Conservation (phyloP, 2,797 vertebrate species). For the Gymnoscopelus braueri region DNA sequence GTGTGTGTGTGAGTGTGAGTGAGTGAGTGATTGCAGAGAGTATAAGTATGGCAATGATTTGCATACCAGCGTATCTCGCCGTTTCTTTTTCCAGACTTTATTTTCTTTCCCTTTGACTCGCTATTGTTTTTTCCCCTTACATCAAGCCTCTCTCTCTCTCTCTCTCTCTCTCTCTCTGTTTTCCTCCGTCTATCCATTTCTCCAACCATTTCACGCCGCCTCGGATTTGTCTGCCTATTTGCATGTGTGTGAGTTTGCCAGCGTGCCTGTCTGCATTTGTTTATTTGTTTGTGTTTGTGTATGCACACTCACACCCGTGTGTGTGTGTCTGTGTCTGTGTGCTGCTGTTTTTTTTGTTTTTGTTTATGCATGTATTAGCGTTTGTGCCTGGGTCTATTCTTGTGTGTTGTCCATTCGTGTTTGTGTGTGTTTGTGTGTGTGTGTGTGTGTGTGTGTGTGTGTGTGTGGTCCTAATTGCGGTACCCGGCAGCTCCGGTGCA, state of each 20-base stretch:
- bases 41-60: slow-evolving; percentile 18
- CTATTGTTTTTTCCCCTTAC: slow-evolving; percentile 25
- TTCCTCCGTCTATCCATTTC: background rate
- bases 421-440: slow-evolving; percentile 5
- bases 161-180: slow-evolving; percentile 9
- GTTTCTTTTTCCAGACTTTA: slow-evolving; percentile 32
- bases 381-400: slow-evolving; percentile 1
- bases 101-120: slow-evolving; percentile 21
- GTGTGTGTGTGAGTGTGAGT: background rate
- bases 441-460: slow-evolving; percentile 8
- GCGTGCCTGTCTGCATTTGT: too few relatives aligned
- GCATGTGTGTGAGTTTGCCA: too few relatives aligned
- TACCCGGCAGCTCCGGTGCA: slow-evolving; percentile 35
- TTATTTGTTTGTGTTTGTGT: too few relatives aligned
- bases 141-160: slow-evolving; percentile 16
- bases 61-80: slow-evolving; percentile 21
- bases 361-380: background rate
- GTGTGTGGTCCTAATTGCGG: slow-evolving; percentile 57
- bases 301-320: background rate
- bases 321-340: background rate
- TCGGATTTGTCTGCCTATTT: too few relatives aligned
- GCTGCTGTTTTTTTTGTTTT: slow-evolving; percentile 3
- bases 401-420: slow-evolving; percentile 33
- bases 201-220: too few relatives aligned
- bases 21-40: slow-evolving; percentile 8